These are phyloP conservation scores for Misgurnus mizolepis DNA, from an alignment of 2,113 vertebrate genomes.

Conservation along the genomic window DNA sequence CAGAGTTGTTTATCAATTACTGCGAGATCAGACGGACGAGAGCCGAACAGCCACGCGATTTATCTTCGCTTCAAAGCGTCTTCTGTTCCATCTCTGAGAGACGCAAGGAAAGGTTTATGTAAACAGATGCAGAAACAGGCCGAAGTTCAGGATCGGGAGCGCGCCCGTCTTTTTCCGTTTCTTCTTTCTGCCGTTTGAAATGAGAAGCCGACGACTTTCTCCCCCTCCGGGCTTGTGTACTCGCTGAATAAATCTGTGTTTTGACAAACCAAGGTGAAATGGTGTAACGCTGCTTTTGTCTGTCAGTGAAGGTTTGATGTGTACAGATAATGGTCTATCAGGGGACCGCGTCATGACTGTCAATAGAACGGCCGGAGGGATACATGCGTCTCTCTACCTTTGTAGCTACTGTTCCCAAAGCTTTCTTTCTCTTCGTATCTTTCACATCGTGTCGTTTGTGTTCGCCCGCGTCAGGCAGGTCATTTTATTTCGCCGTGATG, in stretches of 20 bases:
- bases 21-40: conserved; percentile 70
- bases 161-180: conserved; percentile 62
- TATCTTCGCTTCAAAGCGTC: conserved; percentile 73
- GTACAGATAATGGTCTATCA: conserved; percentile 97
- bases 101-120: conserved; percentile 80
- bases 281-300: conserved; percentile 79
- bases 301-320: conserved; percentile 83
- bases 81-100: conserved; percentile 65
- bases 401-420: conserved; percentile 74
- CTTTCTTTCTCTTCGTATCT: conserved; percentile 65
- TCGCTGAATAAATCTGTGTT: conserved; percentile 84
- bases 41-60: conserved; percentile 66
- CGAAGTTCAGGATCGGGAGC: background rate
- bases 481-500: conserved; percentile 83
- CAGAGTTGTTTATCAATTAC: conserved; percentile 74
- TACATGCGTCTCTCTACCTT: conserved; percentile 87
- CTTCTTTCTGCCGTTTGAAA: conserved; percentile 60
- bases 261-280: conserved; percentile 94
- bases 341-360: conserved; percentile 98
- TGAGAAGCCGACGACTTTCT: conserved; percentile 45
- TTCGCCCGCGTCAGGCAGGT: conserved; percentile 81
- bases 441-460: conserved; percentile 76
- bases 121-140: conserved; percentile 77
- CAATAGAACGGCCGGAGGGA: conserved; percentile 89
- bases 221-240: conserved; percentile 84